Base-by-base conservation (phyloP, 2,797 vertebrate species). In the Hypotaenidia philippensis region DNA sequence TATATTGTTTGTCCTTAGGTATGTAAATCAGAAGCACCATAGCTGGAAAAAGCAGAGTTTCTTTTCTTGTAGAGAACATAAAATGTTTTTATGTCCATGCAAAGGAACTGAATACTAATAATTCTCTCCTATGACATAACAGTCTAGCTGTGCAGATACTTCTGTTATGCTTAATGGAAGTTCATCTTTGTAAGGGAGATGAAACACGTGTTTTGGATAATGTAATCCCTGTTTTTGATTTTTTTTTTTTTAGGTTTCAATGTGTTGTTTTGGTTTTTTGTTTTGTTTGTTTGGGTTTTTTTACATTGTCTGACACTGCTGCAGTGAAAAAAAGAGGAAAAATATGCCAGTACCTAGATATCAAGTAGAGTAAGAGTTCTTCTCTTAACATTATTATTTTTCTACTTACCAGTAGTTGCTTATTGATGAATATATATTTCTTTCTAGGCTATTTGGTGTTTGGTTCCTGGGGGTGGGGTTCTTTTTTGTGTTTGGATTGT, bases 381-480 rank as follows among this genome's bases (percentile, higher is more conserved):
- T 34, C 18, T 66, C 19, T 44, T 32, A 59, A 22, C 7, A 61
- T 34, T 14, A 10, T 70, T 61, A 16, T 66, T 61, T 38, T 9
- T 65, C 59, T 77, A 32, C 22, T 70, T 71, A 20, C 29, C 53
- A 68, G 10, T 66, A 71, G 11, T 34, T 60, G 11, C 10, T 44
- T 71, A 8, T 80, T 69, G 40, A 36, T 72, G 10, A 17, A 18
- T 13, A 40, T 20, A 4, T 14, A 13, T n/a, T 60, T 38, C 2
- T 66, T 81, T 74, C 50, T 84, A 70, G n/a, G 5, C 13, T 59
- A 3, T n/a, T 84, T 34, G 41, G 2, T 70, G 20, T 89, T 81
- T 60, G 8, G 2, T 40, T 83, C 22, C 40, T 55, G 0, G 1
- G 2, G 21, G 5, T 26, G 4, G 5, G 9, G 19, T 10, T 13